Conservation (phyloP, 2,113 vertebrate genomes). For the Pholis gunnellus region DNA sequence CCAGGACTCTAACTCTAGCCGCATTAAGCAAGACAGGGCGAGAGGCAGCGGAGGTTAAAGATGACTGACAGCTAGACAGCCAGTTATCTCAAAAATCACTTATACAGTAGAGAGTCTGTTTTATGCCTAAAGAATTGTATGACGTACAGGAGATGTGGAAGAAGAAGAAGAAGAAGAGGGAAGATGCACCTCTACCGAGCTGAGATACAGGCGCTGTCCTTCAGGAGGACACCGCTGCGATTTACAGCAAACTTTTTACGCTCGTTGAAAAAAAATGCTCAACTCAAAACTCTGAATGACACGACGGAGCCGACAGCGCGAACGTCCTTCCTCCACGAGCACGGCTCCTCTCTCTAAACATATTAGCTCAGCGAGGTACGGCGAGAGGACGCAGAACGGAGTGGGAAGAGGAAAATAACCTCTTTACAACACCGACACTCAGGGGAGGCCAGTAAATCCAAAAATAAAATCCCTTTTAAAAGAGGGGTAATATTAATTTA, state of each 20-base stretch:
- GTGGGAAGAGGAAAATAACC: conserved; percentile 73
- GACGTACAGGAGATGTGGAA: conserved; percentile 17
- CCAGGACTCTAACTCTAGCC: conserved; percentile 67
- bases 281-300: conserved; percentile 62
- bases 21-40: conserved; percentile 49
- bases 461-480: conserved; percentile 78
- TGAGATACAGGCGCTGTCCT: conserved; percentile 40
- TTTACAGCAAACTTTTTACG: conserved; percentile 44
- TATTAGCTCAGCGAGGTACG: conserved; percentile 61
- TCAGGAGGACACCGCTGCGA: conserved; percentile 39
- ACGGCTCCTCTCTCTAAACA: conserved; percentile 67
- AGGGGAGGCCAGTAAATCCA: conserved; percentile 77
- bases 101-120: background rate
- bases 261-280: conserved; percentile 47
- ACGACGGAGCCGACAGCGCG: conserved; percentile 57
- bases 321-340: conserved; percentile 41
- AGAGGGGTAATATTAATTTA: conserved; percentile 81
- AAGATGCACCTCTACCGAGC: background rate
- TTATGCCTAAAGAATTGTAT: conserved; percentile 12
- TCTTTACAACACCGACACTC: conserved; percentile 72
- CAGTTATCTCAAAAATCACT: conserved; percentile 44
- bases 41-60: conserved; percentile 30
- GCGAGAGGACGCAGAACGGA: conserved; percentile 43
- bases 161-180: background rate
- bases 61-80: conserved; percentile 69